Base-by-base conservation (phyloP, 2,113 vertebrate species). In the Loxodonta africana region DNA sequence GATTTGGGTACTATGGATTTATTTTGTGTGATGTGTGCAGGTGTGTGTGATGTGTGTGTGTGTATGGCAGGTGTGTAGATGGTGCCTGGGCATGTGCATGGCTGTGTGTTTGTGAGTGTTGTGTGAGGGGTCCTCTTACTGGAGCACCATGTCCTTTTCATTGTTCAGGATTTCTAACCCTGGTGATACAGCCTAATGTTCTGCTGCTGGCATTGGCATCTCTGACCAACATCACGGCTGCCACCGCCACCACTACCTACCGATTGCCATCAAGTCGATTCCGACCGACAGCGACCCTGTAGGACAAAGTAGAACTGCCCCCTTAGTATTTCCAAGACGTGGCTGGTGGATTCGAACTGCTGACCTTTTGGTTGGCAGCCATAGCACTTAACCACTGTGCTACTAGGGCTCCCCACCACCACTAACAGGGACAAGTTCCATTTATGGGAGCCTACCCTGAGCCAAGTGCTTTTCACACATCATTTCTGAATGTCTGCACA, bases 391-490 rank as follows among this genome's bases (percentile, higher is more conserved):
- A 48, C 48, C 48, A 48, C 48, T 48, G 48, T 48, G 48, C 48
- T 10, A 48, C 48, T 4, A 12, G 53, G 11, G 53, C 53, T 57
- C 15, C 53, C 53, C 53, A 57, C 12, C 53, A 8, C 12, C 30
- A 8, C 30, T 25, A 12, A 28, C 7, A 18, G 33, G 46, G 76
- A 71, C 30, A n/a, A 37, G 26, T 60, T 23, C 23, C 63, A 37
- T 18, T 14, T 1, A 0, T 0, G 1, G 6, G 11, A 25, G 25
- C 18, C 46, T 28, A 18, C 12, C 15, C 30, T 37, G 14, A 37
- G 48, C 44, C 71, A 21, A 12, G 30, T 6, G 8, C 67, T 63
- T 63, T 48, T 44, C 30, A 57, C 11, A 71, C 9, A 28, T 11
- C 20, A 63, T 80, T 28, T 95, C 74, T 26, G 21, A 87, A n/a